Base-by-base conservation (phyloP, 2,888 invertebrate genomes). In the Stegophylla sp. region DNA sequence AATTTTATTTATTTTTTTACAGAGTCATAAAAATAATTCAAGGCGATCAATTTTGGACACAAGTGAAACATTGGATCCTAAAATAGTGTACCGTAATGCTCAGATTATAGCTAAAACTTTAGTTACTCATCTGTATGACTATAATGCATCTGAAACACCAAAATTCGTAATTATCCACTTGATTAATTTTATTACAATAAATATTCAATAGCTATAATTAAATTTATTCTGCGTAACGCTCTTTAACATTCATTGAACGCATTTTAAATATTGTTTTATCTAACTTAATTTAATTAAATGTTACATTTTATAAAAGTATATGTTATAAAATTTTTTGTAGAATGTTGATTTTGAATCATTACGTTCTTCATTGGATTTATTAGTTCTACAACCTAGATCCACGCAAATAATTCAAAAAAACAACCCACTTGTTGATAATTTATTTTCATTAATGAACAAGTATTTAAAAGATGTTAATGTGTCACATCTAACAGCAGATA, bases 81-180 rank as follows among this genome's bases (percentile, higher is more conserved):
- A 89, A 64, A 88, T 88, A 77, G 86, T 96, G 20, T 87, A 89
- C 0, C 86, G 88, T 73, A 94, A 96, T 86, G 91, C 94, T 0
- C 90, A 90, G 85, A 87, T 91, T 17, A 89, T 95, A 48, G 95
- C 95, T 0, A 93, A 96, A 85, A 92, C 95, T 0, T 88, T 98
- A 77, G 95, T 95, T 61, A 93, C 90, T 41, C 92, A 92, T 85
- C 88, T 95, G 67, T 95, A 93, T 87, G 93, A 93, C 86, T 56
- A 51, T 67, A 82, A 69, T 43, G 72, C 79, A 15, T 75, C 82
- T 17, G 75, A 83, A 48, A 71, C 63, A 13, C 73, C 74, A 10
- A 82, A 79, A 41, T 12, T 79, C 26, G 79, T 79, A 41, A 79
- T 69, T 79, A n/a, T 3, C n/a, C 34, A 41, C 0, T 26, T 28